A percentile compares a stretch with the other conserved stretches of the same genome.
Conservation (phyloP, 2,888 invertebrate species). For the Phengaris arion region DNA sequence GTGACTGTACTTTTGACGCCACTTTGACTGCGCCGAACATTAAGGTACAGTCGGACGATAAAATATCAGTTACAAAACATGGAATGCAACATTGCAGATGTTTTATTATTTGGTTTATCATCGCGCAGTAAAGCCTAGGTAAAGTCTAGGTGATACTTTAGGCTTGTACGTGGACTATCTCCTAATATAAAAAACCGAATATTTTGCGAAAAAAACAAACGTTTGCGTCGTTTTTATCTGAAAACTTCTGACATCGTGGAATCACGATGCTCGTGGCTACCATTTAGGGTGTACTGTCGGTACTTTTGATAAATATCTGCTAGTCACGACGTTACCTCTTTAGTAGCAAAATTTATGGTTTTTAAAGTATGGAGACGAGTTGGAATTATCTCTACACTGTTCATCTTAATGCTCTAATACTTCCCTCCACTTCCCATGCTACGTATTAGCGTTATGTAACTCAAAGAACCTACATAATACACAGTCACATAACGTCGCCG, state of each 20-base stretch:
- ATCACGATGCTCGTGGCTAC: slow-evolving; percentile 42
- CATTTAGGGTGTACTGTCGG: slow-evolving; percentile 45
- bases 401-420: slow-evolving; percentile 38
- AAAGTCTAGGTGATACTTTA: not conserved
- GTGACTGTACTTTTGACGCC: slow-evolving; percentile 44
- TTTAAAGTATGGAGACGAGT: slow-evolving; percentile 43
- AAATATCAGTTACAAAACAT: slow-evolving; percentile 8
- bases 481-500: too few species aligned
- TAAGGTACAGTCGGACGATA: slow-evolving; percentile 3
- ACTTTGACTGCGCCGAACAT: slow-evolving; percentile 7
- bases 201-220: slow-evolving; percentile 3
- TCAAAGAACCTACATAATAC: too few species aligned
- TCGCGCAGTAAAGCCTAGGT: not conserved
- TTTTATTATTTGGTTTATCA: slow-evolving; percentile 10
- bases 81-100: slow-evolving; percentile 5
- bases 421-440: slow-evolving; percentile 22
- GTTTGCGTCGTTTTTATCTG: slow-evolving; percentile 3
- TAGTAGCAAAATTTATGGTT: slow-evolving; percentile 45
- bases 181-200: not conserved
- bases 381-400: slow-evolving; percentile 31
- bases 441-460: not conserved
- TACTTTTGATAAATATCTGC: slow-evolving; percentile 45
- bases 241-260: slow-evolving; percentile 32
- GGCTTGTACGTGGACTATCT: not conserved
- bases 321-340: slow-evolving; percentile 44